Percentiles rank a stretch among this genome's conserved stretches.
phyloP scores from a whole-genome alignment of 2,797 vertebrate genomes.

The Gambelia wislizenii region DNA sequence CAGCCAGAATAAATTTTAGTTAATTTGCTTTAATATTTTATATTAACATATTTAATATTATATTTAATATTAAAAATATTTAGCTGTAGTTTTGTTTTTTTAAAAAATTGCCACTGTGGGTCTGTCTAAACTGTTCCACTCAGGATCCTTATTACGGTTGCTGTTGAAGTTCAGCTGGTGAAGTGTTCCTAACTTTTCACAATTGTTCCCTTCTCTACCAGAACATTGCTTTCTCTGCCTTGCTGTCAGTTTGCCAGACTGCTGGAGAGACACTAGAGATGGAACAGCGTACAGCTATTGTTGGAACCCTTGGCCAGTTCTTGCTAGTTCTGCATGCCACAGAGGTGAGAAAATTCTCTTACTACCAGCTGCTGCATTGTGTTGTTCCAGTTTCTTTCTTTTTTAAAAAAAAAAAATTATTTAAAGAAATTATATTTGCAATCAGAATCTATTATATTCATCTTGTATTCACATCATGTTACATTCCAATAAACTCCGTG shows the following conservation, averaged over 20 bases:
- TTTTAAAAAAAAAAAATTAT: no score
- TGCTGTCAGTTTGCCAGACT: conserved; percentile 79
- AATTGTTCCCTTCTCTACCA: conserved; percentile 52
- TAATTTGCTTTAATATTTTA: conserved; percentile 2
- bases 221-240: conserved; percentile 80
- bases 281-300: conserved; percentile 70
- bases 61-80: no score
- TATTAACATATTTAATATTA: not conserved
- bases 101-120: not conserved
- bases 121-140: not conserved
- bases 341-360: conserved; percentile 81
- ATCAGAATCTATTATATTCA: no score
- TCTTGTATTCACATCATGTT: no score
- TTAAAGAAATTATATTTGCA: no score
- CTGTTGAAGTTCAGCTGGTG: not conserved
- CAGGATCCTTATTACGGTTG: not conserved
- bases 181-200: not conserved
- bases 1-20: not conserved
- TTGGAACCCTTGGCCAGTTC: conserved; percentile 80
- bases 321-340: conserved; percentile 83
- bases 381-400: not conserved
- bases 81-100: no score
- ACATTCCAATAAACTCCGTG: no score
- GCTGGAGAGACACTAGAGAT: conserved; percentile 76
- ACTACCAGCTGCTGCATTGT: not conserved